Evolutionary conservation across 2,797 vertebrate species (phyloP).

Genomic region (Sylvilagus floridanus): DNA sequence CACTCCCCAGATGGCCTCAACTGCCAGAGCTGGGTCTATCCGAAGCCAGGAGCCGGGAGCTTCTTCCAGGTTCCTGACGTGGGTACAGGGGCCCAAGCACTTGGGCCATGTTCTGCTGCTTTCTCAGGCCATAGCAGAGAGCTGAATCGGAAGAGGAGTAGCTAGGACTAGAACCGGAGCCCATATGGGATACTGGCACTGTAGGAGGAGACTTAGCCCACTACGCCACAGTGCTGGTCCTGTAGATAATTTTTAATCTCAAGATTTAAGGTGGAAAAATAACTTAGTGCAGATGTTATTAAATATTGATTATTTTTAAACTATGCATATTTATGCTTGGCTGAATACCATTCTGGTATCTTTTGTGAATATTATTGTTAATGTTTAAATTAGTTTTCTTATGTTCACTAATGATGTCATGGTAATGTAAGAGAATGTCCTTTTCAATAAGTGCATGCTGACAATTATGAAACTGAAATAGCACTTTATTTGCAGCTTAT

Average conservation of each 20-base stretch:
- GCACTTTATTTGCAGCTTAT: constrained; percentile 48
- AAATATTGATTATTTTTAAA: constrained; percentile 6
- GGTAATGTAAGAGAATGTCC: constrained; percentile 21
- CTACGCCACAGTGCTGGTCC: too few species aligned
- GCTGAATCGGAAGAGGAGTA: too few species aligned
- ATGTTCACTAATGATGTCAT: constrained; percentile 17
- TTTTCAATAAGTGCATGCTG: neutral
- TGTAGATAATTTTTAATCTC: neutral
- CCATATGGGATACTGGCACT: too few species aligned
- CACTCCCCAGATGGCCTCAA: too few species aligned
- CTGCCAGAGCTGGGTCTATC: too few species aligned
- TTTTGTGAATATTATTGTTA: constrained; percentile 12
- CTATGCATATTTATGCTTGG: neutral
- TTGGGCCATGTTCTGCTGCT: too few species aligned
- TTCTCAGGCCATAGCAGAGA: too few species aligned
- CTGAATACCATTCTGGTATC: neutral
- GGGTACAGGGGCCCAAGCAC: too few species aligned
- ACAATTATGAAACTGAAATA: constrained; percentile 22
- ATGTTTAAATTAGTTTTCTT: neutral
- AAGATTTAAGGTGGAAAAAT: neutral
- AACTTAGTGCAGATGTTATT: constrained; percentile 13
- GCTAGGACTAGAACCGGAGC: too few species aligned
- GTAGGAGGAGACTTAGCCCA: too few species aligned
- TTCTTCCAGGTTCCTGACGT: too few species aligned
- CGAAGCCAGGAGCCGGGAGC: too few species aligned